Percentiles rank a stretch among this genome's conserved stretches.
Conservation (phyloP, 2,888 invertebrate species). For the Eupsilia transversa region DNA sequence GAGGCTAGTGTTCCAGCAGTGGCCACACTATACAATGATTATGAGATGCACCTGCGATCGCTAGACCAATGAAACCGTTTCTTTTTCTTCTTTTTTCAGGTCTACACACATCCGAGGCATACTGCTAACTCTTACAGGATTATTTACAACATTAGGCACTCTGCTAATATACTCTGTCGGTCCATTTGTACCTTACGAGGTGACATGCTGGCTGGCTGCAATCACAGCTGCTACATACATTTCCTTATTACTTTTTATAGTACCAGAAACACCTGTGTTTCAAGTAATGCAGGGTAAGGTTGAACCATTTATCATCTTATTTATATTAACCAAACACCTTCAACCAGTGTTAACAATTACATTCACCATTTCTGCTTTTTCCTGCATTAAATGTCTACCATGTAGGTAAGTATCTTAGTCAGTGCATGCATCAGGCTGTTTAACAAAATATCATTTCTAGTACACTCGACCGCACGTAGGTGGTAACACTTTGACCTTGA, state of each 20-base stretch:
- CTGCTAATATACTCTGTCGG: slow-evolving; percentile 65
- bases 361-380: background rate
- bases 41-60: background rate
- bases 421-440: background rate
- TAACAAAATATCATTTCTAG: background rate
- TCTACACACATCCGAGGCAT: slow-evolving; percentile 74
- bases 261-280: slow-evolving; percentile 44
- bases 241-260: background rate
- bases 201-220: slow-evolving; percentile 64
- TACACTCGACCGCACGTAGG: background rate
- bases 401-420: too few relatives aligned
- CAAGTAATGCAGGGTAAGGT: slow-evolving; percentile 36
- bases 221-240: slow-evolving; percentile 43
- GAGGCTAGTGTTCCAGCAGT: background rate
- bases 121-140: slow-evolving; percentile 66
- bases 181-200: slow-evolving; percentile 68
- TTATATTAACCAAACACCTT: background rate
- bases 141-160: slow-evolving; percentile 66
- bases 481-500: background rate
- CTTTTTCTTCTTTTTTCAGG: slow-evolving; percentile 57
- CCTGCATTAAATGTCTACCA: background rate
- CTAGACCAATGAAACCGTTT: too few relatives aligned
- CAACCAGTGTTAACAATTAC: background rate
- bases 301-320: background rate
- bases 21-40: background rate